Evolutionary conservation across 2,797 vertebrate genomes (phyloP).

Genomic region (Vespertilio murinus): DNA sequence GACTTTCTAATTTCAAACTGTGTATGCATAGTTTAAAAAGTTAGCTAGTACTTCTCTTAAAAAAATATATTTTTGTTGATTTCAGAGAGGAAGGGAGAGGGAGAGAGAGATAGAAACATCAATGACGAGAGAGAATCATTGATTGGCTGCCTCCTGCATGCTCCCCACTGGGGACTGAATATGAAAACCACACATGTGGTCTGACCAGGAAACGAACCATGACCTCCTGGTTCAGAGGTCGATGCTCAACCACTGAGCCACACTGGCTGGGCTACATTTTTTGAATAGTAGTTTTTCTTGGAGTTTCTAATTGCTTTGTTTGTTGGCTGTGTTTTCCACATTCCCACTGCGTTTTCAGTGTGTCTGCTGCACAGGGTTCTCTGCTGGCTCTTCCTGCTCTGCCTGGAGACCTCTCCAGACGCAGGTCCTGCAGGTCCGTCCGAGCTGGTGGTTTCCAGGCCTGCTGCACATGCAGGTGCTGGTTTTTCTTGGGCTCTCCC

Average conservation of each 20-base stretch:
- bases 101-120: too few species aligned
- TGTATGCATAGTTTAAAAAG: neutral
- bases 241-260: neutral
- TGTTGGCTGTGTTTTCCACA: neutral
- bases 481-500: neutral
- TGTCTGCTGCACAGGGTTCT: too few species aligned
- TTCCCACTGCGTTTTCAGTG: rapidly evolving
- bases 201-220: too few species aligned
- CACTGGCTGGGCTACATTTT: neutral
- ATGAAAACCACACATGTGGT: too few species aligned
- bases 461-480: neutral
- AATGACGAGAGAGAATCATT: too few species aligned
- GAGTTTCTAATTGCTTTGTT: neutral
- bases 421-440: too few species aligned
- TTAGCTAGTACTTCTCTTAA: neutral
- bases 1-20: neutral
- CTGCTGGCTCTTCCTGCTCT: neutral
- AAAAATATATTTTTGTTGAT: too few species aligned
- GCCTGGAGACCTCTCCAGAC: too few species aligned
- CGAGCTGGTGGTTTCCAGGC: rapidly evolving
- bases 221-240: too few species aligned
- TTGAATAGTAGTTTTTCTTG: neutral
- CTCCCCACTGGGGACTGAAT: too few species aligned
- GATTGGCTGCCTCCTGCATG: too few species aligned
- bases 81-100: too few species aligned